phyloP scores from a whole-genome alignment of 2,797 vertebrate genomes.

The Crocodylus rhombifer region DNA sequence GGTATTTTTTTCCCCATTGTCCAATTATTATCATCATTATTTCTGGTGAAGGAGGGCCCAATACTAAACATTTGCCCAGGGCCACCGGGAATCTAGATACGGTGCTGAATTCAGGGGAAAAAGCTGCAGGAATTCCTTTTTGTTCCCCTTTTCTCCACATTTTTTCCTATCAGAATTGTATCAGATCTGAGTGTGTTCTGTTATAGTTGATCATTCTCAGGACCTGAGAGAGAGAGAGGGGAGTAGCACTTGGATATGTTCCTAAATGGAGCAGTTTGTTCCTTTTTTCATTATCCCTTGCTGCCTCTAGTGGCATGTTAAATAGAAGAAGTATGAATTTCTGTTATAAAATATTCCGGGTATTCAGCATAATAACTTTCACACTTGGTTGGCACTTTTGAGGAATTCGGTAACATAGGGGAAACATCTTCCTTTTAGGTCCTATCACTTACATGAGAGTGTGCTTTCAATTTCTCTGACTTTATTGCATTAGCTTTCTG shows the following conservation, averaged over 20 bases:
- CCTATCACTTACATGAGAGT: accelerated
- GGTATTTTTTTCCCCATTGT: no score
- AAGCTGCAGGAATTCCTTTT: background rate
- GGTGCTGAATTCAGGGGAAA: background rate
- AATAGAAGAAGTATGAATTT: background rate
- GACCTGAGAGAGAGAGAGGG: accelerated
- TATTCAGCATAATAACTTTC: background rate
- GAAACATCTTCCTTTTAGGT: background rate
- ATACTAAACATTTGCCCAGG: no score
- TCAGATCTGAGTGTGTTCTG: background rate
- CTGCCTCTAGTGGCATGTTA: accelerated
- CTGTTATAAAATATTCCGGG: background rate
- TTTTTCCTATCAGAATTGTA: background rate
- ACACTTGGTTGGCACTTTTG: background rate
- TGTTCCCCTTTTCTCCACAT: background rate
- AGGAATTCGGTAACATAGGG: background rate
- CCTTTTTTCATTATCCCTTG: background rate
- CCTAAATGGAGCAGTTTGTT: background rate
- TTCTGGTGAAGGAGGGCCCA: no score
- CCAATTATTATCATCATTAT: no score
- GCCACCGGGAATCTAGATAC: no score
- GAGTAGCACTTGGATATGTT: background rate
- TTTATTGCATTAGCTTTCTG: background rate
- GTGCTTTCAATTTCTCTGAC: background rate
- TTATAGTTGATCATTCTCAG: background rate